These are phyloP conservation scores for Paradoxurus hermaphroditus DNA, from an alignment of 2,113 vertebrate species.

Conservation along the genomic window DNA sequence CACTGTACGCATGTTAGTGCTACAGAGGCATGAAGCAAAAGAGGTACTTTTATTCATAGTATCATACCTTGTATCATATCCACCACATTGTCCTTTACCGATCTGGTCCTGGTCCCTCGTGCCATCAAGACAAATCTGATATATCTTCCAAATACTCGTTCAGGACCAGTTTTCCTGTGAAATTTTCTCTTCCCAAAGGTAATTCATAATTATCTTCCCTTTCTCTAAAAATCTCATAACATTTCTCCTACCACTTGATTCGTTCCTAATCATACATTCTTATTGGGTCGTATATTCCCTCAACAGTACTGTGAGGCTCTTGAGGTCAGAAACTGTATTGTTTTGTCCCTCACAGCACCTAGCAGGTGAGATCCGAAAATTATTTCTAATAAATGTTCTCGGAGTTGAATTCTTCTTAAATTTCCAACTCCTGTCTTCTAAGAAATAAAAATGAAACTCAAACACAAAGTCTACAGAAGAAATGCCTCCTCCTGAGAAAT, in stretches of 20 bases:
- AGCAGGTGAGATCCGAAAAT: neutral
- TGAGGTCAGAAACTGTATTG: neutral
- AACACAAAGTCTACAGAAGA: neutral
- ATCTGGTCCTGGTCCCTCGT: neutral
- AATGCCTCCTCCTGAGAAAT: neutral
- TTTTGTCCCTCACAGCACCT: neutral
- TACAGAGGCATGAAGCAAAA: neutral
- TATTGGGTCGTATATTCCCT: neutral
- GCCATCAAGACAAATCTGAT: neutral
- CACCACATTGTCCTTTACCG: neutral
- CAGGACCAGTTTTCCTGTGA: neutral
- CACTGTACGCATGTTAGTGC: no score
- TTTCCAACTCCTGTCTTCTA: neutral
- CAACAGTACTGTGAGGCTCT: neutral
- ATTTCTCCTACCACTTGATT: neutral
- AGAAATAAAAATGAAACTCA: conserved; percentile 2
- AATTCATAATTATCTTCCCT: neutral
- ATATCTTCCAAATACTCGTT: neutral
- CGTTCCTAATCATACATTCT: neutral
- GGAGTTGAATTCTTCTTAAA: neutral
- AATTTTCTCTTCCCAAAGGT: neutral
- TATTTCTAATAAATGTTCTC: neutral
- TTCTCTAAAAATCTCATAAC: neutral
- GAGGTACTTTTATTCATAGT: neutral
- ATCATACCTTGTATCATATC: neutral